Conservation (phyloP, 2,888 invertebrate species). For the Drosophila niveifrons region DNA sequence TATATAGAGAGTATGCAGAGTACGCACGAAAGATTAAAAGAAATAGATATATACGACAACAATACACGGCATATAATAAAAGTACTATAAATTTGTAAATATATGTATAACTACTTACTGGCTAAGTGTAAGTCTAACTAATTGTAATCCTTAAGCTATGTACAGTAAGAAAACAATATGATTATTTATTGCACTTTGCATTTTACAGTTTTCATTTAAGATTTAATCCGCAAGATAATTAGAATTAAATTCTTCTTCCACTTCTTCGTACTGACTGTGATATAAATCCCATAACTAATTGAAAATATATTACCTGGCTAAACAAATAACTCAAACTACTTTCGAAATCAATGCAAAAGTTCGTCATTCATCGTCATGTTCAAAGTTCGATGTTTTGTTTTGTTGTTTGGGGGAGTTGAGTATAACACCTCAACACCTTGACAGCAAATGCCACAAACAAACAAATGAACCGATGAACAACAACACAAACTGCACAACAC, state of each 20-base stretch:
- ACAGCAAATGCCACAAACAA: constrained; percentile 72
- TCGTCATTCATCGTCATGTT: constrained; percentile 1
- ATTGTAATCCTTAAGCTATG: constrained; percentile 13
- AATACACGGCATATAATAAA: constrained; percentile 42
- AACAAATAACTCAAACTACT: constrained; percentile 44
- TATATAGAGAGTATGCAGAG: constrained; percentile 5
- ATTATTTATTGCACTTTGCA: constrained; percentile 12
- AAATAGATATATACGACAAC: constrained; percentile 49
- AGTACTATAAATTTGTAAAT: constrained; percentile 9
- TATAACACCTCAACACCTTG: constrained; percentile 69
- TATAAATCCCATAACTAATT: constrained; percentile 38
- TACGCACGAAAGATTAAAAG: constrained; percentile 35
- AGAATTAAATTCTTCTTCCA: constrained; percentile 24
- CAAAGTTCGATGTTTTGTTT: too few relatives aligned
- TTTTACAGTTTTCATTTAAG: constrained; percentile 7
- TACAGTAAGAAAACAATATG: neutral
- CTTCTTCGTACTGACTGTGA: neutral
- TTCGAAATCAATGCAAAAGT: constrained; percentile 62
- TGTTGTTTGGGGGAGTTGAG: constrained; percentile 12
- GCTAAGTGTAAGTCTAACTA: constrained; percentile 11
- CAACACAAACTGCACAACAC: constrained; percentile 27
- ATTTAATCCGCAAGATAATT: constrained; percentile 5
- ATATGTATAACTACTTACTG: constrained; percentile 2
- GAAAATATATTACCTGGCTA: constrained; percentile 60
- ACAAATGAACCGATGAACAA: constrained; percentile 65